Conservation (phyloP, 1,140 invertebrate species). For the Maniola jurtina region DNA sequence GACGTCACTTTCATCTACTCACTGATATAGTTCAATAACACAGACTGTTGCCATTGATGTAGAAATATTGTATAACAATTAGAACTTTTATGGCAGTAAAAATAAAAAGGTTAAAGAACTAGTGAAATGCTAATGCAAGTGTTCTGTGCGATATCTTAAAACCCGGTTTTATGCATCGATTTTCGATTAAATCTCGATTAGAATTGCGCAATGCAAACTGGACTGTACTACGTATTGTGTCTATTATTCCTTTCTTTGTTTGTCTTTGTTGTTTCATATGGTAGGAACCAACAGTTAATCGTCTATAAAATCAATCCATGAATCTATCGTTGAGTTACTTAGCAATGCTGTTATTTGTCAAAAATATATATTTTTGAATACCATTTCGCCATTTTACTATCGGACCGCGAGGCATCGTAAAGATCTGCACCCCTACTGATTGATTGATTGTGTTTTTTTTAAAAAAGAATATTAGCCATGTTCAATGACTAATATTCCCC, state of each 20-base stretch:
- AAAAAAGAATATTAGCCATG: too few relatives aligned
- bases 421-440: too few relatives aligned
- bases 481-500: too few relatives aligned
- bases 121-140: not conserved
- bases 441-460: too few relatives aligned
- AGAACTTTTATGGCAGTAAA: not conserved
- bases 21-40: slow-evolving; percentile 22
- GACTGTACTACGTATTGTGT: not conserved
- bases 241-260: not conserved
- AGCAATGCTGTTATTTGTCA: too few relatives aligned
- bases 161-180: slow-evolving; percentile 10
- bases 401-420: too few relatives aligned
- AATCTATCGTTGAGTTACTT: too few relatives aligned
- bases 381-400: too few relatives aligned
- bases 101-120: not conserved
- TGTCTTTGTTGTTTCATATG: not conserved
- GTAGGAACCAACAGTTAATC: too few relatives aligned
- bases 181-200: slow-evolving; percentile 1
- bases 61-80: not conserved
- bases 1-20: slow-evolving; percentile 27
- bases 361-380: too few relatives aligned
- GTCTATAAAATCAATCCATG: too few relatives aligned
- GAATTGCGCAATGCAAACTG: not conserved
- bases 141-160: slow-evolving; percentile 1
- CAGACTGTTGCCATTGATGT: not conserved